Conservation (phyloP, 2,113 vertebrate species). For the Eolophus roseicapilla region DNA sequence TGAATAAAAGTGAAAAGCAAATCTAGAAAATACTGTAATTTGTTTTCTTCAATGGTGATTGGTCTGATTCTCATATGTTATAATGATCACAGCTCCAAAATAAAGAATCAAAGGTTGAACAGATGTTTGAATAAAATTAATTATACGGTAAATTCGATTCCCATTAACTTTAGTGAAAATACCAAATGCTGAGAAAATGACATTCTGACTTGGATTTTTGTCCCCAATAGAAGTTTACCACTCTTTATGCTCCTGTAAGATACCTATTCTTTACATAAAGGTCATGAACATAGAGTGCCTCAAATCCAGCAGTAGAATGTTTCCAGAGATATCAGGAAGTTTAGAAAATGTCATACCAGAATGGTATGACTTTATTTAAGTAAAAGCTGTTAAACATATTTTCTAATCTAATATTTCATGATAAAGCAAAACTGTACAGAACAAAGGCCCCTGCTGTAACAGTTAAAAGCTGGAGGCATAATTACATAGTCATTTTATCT, state of each 20-base stretch:
- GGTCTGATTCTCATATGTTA: not conserved
- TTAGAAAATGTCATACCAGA: conserved; percentile 13
- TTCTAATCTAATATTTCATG: conserved; percentile 3
- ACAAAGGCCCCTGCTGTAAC: not conserved
- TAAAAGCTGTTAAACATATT: conserved; percentile 52
- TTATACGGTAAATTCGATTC: not conserved
- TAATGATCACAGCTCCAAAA: not conserved
- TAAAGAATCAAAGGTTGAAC: not conserved
- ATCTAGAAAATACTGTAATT: not conserved
- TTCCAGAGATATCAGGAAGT: not conserved
- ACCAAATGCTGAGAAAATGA: not conserved
- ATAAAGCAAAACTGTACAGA: not conserved
- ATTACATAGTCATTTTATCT: not conserved
- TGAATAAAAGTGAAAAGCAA: not conserved
- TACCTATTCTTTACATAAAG: not conserved
- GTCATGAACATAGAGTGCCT: not conserved
- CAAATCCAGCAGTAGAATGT: not conserved
- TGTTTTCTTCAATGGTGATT: not conserved
- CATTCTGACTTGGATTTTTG: not conserved
- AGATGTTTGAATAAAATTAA: not conserved
- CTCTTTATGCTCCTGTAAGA: not conserved
- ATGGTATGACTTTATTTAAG: not conserved
- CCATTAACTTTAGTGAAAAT: not conserved
- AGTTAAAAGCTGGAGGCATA: not conserved
- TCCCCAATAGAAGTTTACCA: not conserved